Base-by-base conservation (phyloP, 2,113 vertebrate species). In the Axis porcinus region DNA sequence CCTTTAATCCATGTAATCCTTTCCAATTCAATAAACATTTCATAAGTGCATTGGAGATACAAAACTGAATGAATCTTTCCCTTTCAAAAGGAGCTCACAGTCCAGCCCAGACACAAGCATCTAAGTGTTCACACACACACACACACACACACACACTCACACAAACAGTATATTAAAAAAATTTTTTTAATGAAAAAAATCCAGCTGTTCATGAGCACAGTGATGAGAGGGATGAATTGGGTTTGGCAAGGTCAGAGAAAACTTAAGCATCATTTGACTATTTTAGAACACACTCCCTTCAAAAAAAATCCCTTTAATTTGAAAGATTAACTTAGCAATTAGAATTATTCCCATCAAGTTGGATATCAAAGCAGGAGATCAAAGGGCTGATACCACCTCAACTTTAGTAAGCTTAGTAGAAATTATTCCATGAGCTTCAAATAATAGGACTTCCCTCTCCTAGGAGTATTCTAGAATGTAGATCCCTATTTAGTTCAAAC, bases 11-110 rank as follows among this genome's bases (percentile, higher is more conserved):
- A 64, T 21, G 14, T 7, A 70, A 93, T 94, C 83, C 36, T 74
- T 4, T 89, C 47, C 57, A 91, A 94, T 64, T 94, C 74, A 90
- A 64, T 92, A 81, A 92, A 83, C 55, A 89, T 36, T 90, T 96
- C n/a, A 14, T 43, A 84, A 83, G 47, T n/a, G 57, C 36, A 1
- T 74, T 92, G 17, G 70, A 64, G n/a, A 57, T 67, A 47, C 2
- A 85, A 58, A 89, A 86, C 2, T 2, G 3, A 85, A 91, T 40
- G 54, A 92, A 89, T 84, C n/a, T 27, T 64, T 81, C 21, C 9
- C 47, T 97, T 96, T 85, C 64, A 85, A 74, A 95, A 81, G 30
- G 25, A 62, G 3, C 16, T 84, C 52, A 79, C 7, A 64, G 89
- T 27, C 40, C 0, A 89, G 60, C 33, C 36, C 43, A 54, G 50